Base-by-base conservation (phyloP, 2,888 invertebrate genomes). In the Chrysolina oricalcia region DNA sequence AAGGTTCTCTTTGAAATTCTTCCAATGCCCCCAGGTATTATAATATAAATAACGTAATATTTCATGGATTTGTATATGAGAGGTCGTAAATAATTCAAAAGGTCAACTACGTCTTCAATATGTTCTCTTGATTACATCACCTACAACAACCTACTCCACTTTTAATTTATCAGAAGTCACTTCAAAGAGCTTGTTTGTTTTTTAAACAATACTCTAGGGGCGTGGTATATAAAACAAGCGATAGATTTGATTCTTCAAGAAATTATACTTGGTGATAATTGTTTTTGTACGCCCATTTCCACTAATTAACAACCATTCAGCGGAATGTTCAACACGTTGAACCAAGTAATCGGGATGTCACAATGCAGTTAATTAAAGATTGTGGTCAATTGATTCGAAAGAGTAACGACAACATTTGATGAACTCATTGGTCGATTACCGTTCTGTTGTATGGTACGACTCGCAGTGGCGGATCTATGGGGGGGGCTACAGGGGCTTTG, bases 261-360 rank as follows among this genome's bases (percentile, higher is more conserved):
- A 27, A 27, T 35, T 15, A 46, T 15, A 46, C 15, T 15, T n/a
- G 10, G 46, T 8, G 59, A 68, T 68, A 53, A 67, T 67, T 67
- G 53, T 68, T 68, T 53, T 53, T 53, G 19, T 35, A 53, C n/a
- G 11, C 40, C 19, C 13, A 21, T 19, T 40, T 17, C 40, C 53
- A n/a, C 48, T 40, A 68, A 68, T 68, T 41, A 56, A 35, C 35
- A 68, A 56, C 53, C 35, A 68, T 68, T 53, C 35, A 17, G 40
- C 21, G 53, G 13, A 68, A 68, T 40, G 67, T 48, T 68, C 27
- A 27, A 68, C 68, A 19, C 53, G 19, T 21, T 68, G 40, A 68
- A 41, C 19, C 56, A 68, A 56, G 56, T 59, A 59, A 59, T 59
- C 27, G 59, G 35, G 35, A 35, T 59, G 59, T 59, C 59, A 59